Evolutionary conservation across 2,113 vertebrate species (phyloP), one percentile per base, ranked within the genome.

Genomic region (Percina caprodes): DNA sequence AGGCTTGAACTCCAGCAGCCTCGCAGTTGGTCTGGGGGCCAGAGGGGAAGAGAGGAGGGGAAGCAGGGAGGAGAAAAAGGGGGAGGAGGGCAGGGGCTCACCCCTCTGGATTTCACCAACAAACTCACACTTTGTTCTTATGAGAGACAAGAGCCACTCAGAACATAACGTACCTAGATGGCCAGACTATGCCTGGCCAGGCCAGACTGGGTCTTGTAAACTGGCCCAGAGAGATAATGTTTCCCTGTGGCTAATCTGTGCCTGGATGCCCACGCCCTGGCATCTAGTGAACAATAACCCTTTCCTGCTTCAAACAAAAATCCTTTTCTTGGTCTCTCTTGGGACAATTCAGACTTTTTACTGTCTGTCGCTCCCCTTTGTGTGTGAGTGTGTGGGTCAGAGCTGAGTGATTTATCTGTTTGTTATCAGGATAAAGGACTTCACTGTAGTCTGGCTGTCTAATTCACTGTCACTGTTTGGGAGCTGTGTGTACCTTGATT

Each of bases 101-200:
- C 72, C 84, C 88, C 88, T 83, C 66, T 59, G 72, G 61, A 72
- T 82, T 84, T 88, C 88, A 95, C 93, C 83, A 93, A 96, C 95
- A 96, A 96, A 92, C 93, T 94, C 83, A 91, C 83, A 96, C 97
- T 97, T 97, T 96, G 92, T 97, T 95, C 94, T 86, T 90, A 58
- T 81, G 86, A 70, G 88, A 92, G 94, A 94, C 84, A 94, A 94
- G 90, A 91, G 85, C 83, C 89, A 92, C 89, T 94, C 88, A 93
- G 93, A 95, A 94, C 94, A 94, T 91, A 83, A 96, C 95, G 94
- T 92, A 96, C 94, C 90, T 92, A 82, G 91, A 86, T 79, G 91
- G 80, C 92, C 92, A 94, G 92, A 91, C 89, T 88, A 77, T 91
- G 86, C 82, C 87, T 84, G 86, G 90, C 91, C 91, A 85, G 89